Percentiles rank a stretch among this genome's conserved stretches.
These are phyloP conservation scores for Oreochromis spilurus DNA, from an alignment of 2,113 vertebrate species.

Conservation along the genomic window DNA sequence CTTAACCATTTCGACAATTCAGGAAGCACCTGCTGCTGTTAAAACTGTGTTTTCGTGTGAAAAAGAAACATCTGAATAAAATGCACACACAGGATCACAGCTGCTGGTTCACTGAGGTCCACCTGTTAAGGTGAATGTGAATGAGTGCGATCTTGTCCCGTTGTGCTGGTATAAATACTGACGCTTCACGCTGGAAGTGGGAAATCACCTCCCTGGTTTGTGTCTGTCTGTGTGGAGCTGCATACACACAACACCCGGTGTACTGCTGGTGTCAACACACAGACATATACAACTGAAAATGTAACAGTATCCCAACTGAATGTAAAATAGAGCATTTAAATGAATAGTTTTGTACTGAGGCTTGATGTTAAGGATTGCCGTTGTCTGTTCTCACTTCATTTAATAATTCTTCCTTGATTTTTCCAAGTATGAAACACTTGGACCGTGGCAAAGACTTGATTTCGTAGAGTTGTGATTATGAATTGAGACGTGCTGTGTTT, in stretches of 20 bases:
- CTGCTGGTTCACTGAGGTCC: not conserved
- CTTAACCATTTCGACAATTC: not conserved
- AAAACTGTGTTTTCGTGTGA: not conserved
- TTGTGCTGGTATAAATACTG: not conserved
- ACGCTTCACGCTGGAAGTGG: not conserved
- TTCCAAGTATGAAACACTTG: not conserved
- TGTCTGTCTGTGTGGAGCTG: not conserved
- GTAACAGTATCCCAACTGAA: not conserved
- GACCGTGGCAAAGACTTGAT: not conserved
- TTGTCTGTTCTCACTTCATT: not conserved
- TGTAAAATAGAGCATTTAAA: not conserved
- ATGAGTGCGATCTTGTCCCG: not conserved
- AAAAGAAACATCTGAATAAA: not conserved
- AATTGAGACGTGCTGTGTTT: not conserved
- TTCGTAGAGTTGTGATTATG: not conserved
- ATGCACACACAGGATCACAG: not conserved
- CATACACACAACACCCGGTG: not conserved
- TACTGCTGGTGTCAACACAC: not conserved
- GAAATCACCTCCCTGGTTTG: not conserved
- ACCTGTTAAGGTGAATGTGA: not conserved
- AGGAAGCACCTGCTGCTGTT: not conserved
- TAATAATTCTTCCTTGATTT: not conserved
- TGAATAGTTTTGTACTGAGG: not conserved
- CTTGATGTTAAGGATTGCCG: not conserved
- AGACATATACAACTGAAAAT: not conserved